phyloP scores from a whole-genome alignment of 2,113 vertebrate genomes.

The Lasiurus borealis region DNA sequence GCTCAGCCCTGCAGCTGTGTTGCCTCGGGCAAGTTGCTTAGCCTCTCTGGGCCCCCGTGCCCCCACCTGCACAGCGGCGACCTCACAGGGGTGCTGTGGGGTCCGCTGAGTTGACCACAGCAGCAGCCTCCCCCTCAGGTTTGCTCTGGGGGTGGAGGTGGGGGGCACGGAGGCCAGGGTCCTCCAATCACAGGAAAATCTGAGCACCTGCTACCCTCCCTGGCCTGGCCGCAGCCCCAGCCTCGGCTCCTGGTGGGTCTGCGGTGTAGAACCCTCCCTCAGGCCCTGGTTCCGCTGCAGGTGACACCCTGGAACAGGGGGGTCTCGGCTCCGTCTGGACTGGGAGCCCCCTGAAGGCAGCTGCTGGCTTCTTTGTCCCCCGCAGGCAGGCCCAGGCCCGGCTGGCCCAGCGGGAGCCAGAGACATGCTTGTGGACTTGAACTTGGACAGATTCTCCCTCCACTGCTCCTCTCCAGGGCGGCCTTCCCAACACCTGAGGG shows the following conservation, averaged over 20 bases:
- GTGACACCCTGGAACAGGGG: neutral
- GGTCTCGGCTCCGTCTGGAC: neutral
- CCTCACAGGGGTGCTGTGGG: neutral
- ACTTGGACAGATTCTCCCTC: neutral
- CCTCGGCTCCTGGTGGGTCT: rapidly evolving
- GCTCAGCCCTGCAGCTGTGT: neutral
- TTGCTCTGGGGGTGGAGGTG: no score
- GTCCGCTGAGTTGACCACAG: neutral
- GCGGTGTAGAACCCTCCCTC: neutral
- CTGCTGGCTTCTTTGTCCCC: neutral
- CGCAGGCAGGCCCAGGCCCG: neutral
- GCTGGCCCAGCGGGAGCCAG: neutral
- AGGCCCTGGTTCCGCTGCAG: neutral
- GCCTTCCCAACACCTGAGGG: neutral
- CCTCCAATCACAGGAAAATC: neutral
- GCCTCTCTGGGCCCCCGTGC: neutral
- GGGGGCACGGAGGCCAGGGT: neutral
- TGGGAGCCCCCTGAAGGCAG: neutral
- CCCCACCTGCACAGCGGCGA: neutral
- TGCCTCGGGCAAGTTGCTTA: neutral
- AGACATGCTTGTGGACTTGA: neutral
- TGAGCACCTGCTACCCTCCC: neutral
- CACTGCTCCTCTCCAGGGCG: neutral
- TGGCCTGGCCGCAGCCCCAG: neutral
- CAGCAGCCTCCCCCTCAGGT: neutral